These are phyloP conservation scores for Strix uralensis DNA, from an alignment of 2,113 vertebrate species.

Conservation along the genomic window DNA sequence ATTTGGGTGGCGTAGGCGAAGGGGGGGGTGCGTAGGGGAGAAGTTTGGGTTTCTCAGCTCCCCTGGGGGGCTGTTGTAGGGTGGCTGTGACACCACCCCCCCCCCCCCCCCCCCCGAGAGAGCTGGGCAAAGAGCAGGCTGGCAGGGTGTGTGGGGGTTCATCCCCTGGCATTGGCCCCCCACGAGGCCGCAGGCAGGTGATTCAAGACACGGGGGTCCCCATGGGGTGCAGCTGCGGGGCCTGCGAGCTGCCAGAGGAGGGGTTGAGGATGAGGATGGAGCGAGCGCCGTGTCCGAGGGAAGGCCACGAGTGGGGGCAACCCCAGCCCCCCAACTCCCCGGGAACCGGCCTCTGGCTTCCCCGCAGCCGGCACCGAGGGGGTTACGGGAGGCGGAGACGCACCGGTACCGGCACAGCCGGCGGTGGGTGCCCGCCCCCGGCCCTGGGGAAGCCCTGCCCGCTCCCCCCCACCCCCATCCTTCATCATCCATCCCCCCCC, in stretches of 20 bases:
- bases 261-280: too few relatives aligned
- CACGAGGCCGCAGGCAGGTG: too few relatives aligned
- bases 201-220: too few relatives aligned
- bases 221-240: too few relatives aligned
- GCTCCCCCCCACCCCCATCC: not conserved
- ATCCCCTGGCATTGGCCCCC: too few relatives aligned
- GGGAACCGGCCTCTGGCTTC: too few relatives aligned
- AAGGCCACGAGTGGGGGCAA: too few relatives aligned
- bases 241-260: too few relatives aligned
- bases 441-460: not conserved
- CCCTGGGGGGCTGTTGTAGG: rapidly evolving
- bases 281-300: too few relatives aligned
- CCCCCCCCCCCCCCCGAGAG: too few relatives aligned
- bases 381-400: not conserved
- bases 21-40: rapidly evolving
- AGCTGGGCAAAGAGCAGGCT: not conserved
- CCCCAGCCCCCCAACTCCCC: not conserved
- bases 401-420: not conserved
- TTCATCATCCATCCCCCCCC: not conserved
- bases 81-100: not conserved
- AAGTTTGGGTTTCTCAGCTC: not conserved
- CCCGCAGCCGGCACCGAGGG: not conserved
- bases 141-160: too few relatives aligned
- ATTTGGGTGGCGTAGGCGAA: not conserved
- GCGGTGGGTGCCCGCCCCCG: not conserved